Conservation (phyloP, 1,140 invertebrate species). For the Cylas formicarius region DNA sequence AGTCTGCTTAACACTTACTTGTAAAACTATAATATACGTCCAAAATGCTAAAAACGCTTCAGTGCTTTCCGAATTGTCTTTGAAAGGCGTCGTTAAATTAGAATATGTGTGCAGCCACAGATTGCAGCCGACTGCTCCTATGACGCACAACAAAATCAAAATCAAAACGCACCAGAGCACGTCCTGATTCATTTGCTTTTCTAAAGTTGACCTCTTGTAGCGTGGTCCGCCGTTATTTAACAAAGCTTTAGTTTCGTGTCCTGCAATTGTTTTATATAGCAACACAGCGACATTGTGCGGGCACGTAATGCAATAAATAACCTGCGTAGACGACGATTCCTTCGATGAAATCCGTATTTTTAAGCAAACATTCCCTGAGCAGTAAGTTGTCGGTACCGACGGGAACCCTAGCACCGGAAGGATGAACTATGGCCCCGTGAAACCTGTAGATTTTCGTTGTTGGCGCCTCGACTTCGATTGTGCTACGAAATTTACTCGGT, state of each 20-base stretch:
- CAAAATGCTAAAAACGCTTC: slow-evolving; percentile 88
- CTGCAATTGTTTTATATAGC: slow-evolving; percentile 41
- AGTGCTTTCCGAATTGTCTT: slow-evolving; percentile 49
- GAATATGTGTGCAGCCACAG: slow-evolving; percentile 67
- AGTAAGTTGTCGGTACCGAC: slow-evolving; percentile 90
- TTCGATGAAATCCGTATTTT: slow-evolving; percentile 90
- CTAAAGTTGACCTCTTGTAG: slow-evolving; percentile 89
- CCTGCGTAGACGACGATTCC: slow-evolving; percentile 96
- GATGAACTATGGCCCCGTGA: slow-evolving; percentile 81
- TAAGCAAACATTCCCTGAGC: slow-evolving; percentile 86
- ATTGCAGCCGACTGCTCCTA: slow-evolving; percentile 83
- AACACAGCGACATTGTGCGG: not conserved
- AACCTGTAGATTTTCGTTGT: slow-evolving; percentile 95
- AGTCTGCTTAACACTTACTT: slow-evolving; percentile 51
- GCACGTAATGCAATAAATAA: slow-evolving; percentile 35
- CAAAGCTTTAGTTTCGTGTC: slow-evolving; percentile 97
- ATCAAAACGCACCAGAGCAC: slow-evolving; percentile 95
- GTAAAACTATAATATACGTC: slow-evolving; percentile 91
- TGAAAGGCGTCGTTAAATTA: slow-evolving; percentile 55
- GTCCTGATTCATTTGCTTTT: slow-evolving; percentile 91
- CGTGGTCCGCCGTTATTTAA: slow-evolving; percentile 93
- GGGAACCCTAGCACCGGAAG: slow-evolving; percentile 68
- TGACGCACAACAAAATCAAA: slow-evolving; percentile 80
- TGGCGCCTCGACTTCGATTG: slow-evolving; percentile 85
- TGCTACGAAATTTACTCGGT: slow-evolving; percentile 73